A percentile compares a stretch with the other conserved stretches of the same genome.
phyloP scores from a whole-genome alignment of 2,113 vertebrate species.

The Chelonoidis abingdonii region DNA sequence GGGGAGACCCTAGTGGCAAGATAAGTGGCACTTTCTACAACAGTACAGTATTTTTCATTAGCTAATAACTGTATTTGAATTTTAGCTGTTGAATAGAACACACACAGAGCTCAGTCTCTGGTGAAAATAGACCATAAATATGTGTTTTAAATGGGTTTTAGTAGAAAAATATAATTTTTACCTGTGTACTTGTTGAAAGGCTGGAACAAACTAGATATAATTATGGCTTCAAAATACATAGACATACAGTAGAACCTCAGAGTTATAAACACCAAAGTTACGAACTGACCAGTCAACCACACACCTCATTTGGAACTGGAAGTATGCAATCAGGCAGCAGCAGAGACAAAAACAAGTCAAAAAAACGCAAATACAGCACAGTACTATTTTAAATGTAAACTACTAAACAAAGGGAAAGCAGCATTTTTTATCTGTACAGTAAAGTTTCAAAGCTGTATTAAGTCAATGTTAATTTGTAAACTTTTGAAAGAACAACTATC shows the following conservation, averaged over 20 bases:
- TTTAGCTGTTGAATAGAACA: not conserved
- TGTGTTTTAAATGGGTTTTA: not conserved
- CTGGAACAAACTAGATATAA: not conserved
- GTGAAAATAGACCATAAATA: not conserved
- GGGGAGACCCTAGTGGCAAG: not conserved
- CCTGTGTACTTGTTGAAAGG: not conserved
- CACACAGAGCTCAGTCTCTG: not conserved
- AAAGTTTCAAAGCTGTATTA: no score
- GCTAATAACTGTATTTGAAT: not conserved
- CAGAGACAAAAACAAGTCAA: no score
- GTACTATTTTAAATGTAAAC: no score
- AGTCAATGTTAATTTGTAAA: no score
- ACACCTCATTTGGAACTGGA: no score
- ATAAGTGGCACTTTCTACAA: not conserved
- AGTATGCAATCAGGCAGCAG: no score
- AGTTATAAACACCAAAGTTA: no score
- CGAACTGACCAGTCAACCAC: no score
- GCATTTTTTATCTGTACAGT: no score
- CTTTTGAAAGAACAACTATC: no score
- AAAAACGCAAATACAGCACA: no score
- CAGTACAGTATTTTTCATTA: not conserved
- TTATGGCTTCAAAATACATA: not conserved
- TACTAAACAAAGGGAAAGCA: no score
- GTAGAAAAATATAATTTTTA: not conserved
- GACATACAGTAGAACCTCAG: not conserved